These are phyloP conservation scores for Pygoscelis antarcticus DNA, from an alignment of 2,113 vertebrate species.

Conservation along the genomic window DNA sequence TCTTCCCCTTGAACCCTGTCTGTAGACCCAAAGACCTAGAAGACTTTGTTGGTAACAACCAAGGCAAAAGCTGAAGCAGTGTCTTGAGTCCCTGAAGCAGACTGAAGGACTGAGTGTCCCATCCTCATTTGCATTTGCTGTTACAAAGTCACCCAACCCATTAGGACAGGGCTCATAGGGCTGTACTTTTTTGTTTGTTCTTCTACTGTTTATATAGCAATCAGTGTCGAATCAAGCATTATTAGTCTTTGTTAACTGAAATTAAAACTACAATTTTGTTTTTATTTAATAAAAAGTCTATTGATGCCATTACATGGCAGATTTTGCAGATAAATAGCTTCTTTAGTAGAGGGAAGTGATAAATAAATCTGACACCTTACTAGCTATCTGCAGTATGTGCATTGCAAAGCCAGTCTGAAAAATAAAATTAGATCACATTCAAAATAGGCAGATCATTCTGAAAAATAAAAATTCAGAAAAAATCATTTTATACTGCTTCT, in stretches of 20 bases:
- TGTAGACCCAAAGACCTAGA: background rate
- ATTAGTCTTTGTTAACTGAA: background rate
- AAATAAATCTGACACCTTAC: background rate
- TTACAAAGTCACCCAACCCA: background rate
- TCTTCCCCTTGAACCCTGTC: background rate
- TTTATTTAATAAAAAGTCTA: background rate
- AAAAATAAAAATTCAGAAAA: background rate
- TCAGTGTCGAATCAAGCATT: background rate
- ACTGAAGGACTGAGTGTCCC: background rate
- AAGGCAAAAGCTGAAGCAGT: background rate
- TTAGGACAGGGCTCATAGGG: background rate
- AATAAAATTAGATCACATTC: background rate
- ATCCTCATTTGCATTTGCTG: background rate
- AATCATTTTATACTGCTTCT: background rate
- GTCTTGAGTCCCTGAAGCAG: background rate
- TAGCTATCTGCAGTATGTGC: background rate
- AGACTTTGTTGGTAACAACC: background rate
- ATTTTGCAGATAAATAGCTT: background rate
- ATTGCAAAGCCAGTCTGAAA: background rate
- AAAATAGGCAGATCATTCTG: background rate
- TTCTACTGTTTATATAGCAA: background rate
- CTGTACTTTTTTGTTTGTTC: background rate
- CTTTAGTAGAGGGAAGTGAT: background rate
- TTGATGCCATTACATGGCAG: background rate
- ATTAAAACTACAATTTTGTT: background rate